These are phyloP conservation scores for Cochlearius cochlearius DNA, from an alignment of 2,113 vertebrate genomes.

Conservation along the genomic window DNA sequence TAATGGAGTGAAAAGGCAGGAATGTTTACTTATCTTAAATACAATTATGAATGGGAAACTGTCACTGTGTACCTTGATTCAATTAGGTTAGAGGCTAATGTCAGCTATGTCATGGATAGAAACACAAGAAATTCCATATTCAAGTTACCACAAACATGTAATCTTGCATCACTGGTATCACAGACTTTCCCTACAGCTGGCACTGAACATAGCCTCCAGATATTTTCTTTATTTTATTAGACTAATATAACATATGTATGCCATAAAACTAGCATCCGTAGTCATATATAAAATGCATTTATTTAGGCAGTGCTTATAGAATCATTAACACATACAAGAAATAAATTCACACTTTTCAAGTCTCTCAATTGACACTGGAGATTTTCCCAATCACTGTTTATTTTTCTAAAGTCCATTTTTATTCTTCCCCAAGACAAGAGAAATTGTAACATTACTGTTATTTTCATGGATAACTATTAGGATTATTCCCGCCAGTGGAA, in stretches of 20 bases:
- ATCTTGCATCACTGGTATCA: neutral
- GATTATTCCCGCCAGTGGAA: neutral
- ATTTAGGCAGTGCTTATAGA: neutral
- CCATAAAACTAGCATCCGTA: neutral
- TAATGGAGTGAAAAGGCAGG: conserved; percentile 22
- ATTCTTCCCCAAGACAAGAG: neutral
- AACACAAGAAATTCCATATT: neutral
- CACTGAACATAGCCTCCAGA: neutral
- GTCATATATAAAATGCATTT: neutral
- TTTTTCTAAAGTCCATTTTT: neutral
- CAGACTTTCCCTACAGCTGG: neutral
- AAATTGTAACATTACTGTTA: neutral
- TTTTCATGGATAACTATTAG: neutral
- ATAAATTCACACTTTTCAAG: neutral
- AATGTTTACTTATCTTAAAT: neutral
- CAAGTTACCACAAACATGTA: neutral
- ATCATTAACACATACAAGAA: neutral
- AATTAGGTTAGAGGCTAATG: neutral
- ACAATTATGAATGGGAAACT: neutral
- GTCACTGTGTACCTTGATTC: neutral
- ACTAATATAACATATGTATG: neutral
- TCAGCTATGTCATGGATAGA: neutral
- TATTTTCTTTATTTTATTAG: neutral
- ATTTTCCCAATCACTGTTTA: neutral
- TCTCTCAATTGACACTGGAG: neutral